phyloP scores from a whole-genome alignment of 2,888 invertebrate species.

The Xestia rhomboidea region DNA sequence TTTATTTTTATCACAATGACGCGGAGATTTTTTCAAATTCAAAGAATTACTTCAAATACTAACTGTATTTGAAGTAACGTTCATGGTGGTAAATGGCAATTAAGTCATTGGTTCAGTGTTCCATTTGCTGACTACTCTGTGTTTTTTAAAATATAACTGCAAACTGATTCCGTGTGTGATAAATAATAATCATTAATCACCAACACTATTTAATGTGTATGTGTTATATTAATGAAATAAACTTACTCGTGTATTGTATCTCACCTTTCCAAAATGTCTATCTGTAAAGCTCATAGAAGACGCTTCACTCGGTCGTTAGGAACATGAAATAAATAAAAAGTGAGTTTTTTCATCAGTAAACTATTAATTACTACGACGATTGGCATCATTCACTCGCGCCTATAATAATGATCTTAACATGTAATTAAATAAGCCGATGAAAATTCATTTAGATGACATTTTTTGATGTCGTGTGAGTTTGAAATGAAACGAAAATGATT shows the following conservation, averaged over 20 bases:
- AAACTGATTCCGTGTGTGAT: not conserved
- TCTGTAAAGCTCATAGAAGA: not conserved
- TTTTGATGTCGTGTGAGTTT: not conserved
- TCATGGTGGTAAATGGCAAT: not conserved
- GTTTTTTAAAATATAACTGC: constrained; percentile 11
- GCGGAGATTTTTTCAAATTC: too few species aligned
- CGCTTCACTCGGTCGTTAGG: not conserved
- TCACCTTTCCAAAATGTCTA: not conserved
- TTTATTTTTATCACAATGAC: constrained; percentile 24
- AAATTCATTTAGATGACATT: not conserved
- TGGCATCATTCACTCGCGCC: not conserved
- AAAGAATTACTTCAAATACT: too few species aligned
- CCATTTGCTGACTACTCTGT: constrained; percentile 21
- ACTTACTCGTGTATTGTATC: not conserved
- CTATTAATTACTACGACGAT: not conserved
- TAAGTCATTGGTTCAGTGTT: not conserved
- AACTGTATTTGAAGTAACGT: constrained; percentile 18
- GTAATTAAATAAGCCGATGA: not conserved
- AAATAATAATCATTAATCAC: not conserved
- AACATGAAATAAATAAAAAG: not conserved
- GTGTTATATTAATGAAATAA: constrained; percentile 3
- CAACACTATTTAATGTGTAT: constrained; percentile 21
- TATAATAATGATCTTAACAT: not conserved
- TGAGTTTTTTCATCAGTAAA: not conserved
- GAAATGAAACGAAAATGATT: not conserved